A percentile compares a stretch with the other conserved stretches of the same genome.
These are phyloP conservation scores for Drosophila cognata DNA, from an alignment of 2,888 invertebrate species.

Conservation along the genomic window DNA sequence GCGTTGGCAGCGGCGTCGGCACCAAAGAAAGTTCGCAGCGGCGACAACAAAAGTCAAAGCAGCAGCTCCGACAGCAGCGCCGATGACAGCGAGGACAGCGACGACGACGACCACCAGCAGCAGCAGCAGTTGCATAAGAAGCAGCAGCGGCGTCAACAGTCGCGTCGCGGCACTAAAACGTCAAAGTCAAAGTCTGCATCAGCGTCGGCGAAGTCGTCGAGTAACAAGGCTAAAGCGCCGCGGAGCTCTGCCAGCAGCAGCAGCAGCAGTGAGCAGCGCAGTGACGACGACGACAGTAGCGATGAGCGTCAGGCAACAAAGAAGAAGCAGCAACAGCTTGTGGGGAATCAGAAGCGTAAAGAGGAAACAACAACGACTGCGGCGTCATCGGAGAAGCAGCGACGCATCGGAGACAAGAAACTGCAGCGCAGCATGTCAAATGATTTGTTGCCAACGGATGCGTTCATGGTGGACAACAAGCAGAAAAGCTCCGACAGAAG, in stretches of 20 bases:
- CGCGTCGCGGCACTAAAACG: slow-evolving; percentile 33
- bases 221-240: slow-evolving; percentile 39
- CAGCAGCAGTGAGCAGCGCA: slow-evolving; percentile 72
- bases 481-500: slow-evolving; percentile 37
- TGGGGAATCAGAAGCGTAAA: slow-evolving; percentile 31
- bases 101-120: slow-evolving; percentile 73
- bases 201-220: slow-evolving; percentile 42
- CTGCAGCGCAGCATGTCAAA: slow-evolving; percentile 56
- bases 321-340: slow-evolving; percentile 40
- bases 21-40: slow-evolving; percentile 57
- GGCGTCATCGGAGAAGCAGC: slow-evolving; percentile 44
- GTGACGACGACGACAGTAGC: slow-evolving; percentile 79
- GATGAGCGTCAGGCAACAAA: slow-evolving; percentile 71
- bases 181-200: slow-evolving; percentile 26
- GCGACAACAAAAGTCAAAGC: slow-evolving; percentile 53
- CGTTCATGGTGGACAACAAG: slow-evolving; percentile 32
- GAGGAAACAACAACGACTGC: slow-evolving; percentile 27
- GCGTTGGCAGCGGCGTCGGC: slow-evolving; percentile 35
- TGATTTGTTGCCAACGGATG: slow-evolving; percentile 22
- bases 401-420: slow-evolving; percentile 58
- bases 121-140: slow-evolving; percentile 14
- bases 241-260: slow-evolving; percentile 64
- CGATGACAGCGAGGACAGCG: slow-evolving; percentile 86
- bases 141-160: slow-evolving; percentile 19
- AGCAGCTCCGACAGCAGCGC: slow-evolving; percentile 83